Evolutionary conservation across 2,888 invertebrate species (phyloP), one percentile per base, ranked within the genome.

Genomic region (Candidula unifasciata): DNA sequence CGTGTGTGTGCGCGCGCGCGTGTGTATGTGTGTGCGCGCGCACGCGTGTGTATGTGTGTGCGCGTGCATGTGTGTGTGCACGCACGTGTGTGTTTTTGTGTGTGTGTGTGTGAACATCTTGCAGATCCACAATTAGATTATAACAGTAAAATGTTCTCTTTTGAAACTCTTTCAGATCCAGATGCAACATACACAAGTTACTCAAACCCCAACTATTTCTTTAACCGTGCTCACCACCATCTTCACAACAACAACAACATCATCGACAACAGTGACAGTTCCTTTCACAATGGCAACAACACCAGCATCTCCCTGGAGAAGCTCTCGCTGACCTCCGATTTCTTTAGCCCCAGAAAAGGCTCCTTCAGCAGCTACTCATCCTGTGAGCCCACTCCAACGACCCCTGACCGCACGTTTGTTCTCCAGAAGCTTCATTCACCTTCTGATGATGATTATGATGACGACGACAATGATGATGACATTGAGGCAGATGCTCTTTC

Each of bases 151-250:
- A 60, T 60, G 60, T 21, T 24, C n/a, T 24, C 60, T 60, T 5
- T 60, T 60, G n/a, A 16, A 24, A 5, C 13, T 64, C 69, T 95
- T 95, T 74, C 96, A 97, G 97, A 97, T 95, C 97, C 97, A 95
- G 97, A 97, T 93, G 96, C 97, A 88, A 95, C 90, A 18, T 91
- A 97, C 84, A 89, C 92, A 93, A 97, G 97, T 91, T 97, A 97
- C 94, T 97, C 97, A 95, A 97, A 97, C 94, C 97, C 97, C 52
- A 97, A 97, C 95, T 97, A 97, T 94, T 97, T 96, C 92, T 95
- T 97, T 92, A 90, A 90, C 44, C 92, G 91, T 74, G 88, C 89
- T 3, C 82, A 77, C 33, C 71, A 91, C 71, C 57, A 83, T 74
- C 77, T 80, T 82, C n/a, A 44, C 44, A 24, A 52, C 73, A 73